Evolutionary conservation across 2,888 invertebrate species (phyloP), one percentile per base, ranked within the genome.

Genomic region (Blastobasis lacticolella): DNA sequence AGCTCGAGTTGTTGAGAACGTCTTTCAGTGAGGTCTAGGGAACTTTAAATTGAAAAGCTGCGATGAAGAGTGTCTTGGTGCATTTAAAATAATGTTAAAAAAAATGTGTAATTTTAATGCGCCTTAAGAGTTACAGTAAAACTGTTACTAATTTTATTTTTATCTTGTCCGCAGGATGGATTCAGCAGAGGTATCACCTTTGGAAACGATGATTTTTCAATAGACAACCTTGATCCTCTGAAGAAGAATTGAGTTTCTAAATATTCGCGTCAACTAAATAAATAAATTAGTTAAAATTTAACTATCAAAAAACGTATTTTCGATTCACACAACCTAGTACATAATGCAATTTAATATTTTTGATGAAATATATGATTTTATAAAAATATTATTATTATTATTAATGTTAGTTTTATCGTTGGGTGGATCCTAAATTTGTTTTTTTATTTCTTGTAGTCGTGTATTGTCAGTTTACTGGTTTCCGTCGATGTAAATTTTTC

Each of bases 191-290:
- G 96, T 62, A 90, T 96, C 71, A 91, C 94, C 59, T 94, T 96
- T 85, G 95, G 95, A 69, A 94, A 95, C 75, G 97, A 97, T 80
- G 97, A 97, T 88, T 98, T 98, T 88, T 95, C 95, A 63, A 88
- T 97, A 82, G 97, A 97, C 78, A 96, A 96, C 83, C 91, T 97
- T 79, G 97, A 97, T 90, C 97, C 97, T 55, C 88, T 97, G 68
- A 92, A 94, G 81, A 95, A 95, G 76, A 91, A 91, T 80, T 91
- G 80, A 89, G 53, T 49, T 54, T 51, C 50, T 23, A 23, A 23
- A 23, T 23, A 23, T 40, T 41, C 23, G 10, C 23, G 10, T 45
- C 37, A 38, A 45, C 48, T 51, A 51, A 54, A 49, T 48, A 56
- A 60, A 63, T 57, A 54, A 58, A 61, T 60, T 59, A 66, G 66